Percentiles rank a stretch among this genome's conserved stretches.
phyloP scores from a whole-genome alignment of 2,797 vertebrate genomes.

The Phalloptychus januarius region DNA sequence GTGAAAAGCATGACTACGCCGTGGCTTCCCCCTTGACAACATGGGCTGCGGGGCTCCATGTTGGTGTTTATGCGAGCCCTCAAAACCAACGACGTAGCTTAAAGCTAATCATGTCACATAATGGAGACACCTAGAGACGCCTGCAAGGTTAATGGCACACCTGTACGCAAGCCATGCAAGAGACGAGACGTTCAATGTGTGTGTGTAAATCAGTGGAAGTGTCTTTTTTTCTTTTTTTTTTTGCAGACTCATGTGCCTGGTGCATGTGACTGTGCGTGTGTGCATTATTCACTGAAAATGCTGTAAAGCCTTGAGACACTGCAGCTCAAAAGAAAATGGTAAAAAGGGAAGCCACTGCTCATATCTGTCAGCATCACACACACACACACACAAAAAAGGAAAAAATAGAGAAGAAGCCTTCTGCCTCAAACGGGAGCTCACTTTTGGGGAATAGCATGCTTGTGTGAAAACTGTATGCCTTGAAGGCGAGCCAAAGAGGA shows the following conservation, averaged over 20 bases:
- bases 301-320: conserved; percentile 37
- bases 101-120: conserved; percentile 64
- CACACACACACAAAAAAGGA: background rate
- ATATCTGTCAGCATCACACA: conserved; percentile 62
- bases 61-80: conserved; percentile 17
- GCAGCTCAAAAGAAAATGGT: conserved; percentile 46
- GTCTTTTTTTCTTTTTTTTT: background rate
- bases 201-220: conserved; percentile 4
- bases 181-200: background rate
- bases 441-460: conserved; percentile 13
- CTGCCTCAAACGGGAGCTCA: conserved; percentile 15
- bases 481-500: conserved; percentile 49
- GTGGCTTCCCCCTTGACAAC: conserved; percentile 65
- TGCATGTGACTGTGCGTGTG: conserved; percentile 27
- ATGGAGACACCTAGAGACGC: conserved; percentile 58
- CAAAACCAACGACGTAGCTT: conserved; percentile 48
- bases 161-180: conserved; percentile 40
- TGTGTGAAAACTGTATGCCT: conserved; percentile 25
- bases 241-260: conserved; percentile 22
- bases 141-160: conserved; percentile 73
- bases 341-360: conserved; percentile 47
- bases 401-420: conserved; percentile 18
- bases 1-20: conserved; percentile 75
- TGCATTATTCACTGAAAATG: conserved; percentile 50
- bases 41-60: conserved; percentile 25